These are phyloP conservation scores for Drosophila leonis DNA, from an alignment of 2,888 invertebrate species.

Conservation along the genomic window DNA sequence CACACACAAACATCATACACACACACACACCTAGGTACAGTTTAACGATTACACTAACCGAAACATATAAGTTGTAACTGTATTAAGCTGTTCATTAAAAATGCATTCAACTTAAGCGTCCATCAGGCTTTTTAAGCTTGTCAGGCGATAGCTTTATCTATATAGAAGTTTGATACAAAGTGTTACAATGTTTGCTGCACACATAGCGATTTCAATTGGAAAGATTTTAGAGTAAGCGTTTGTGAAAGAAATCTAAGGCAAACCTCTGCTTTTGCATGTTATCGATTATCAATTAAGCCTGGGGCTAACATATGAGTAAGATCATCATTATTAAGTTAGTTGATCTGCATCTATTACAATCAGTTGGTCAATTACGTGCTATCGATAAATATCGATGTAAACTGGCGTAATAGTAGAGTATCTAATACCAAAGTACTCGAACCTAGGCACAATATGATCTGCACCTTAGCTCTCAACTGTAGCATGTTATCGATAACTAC, in stretches of 20 bases:
- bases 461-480: background rate
- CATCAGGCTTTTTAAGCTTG: background rate
- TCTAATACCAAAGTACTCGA: background rate
- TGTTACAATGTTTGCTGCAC: background rate
- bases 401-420: background rate
- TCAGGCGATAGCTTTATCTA: background rate
- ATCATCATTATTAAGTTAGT: background rate
- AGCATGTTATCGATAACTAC: too few relatives aligned
- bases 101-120: background rate
- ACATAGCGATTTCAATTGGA: background rate
- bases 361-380: background rate
- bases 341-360: background rate
- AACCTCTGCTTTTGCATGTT: background rate
- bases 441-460: too few relatives aligned
- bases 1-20: constrained; percentile 5
- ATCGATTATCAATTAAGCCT: background rate
- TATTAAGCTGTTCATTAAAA: constrained; percentile 10
- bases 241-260: background rate
- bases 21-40: background rate
- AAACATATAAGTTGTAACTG: background rate
- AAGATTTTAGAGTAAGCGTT: background rate
- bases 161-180: background rate
- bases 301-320: background rate
- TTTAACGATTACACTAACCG: constrained; percentile 26
- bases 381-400: background rate